Conservation (phyloP, 2,113 vertebrate species). For the Ammodytes dubius region DNA sequence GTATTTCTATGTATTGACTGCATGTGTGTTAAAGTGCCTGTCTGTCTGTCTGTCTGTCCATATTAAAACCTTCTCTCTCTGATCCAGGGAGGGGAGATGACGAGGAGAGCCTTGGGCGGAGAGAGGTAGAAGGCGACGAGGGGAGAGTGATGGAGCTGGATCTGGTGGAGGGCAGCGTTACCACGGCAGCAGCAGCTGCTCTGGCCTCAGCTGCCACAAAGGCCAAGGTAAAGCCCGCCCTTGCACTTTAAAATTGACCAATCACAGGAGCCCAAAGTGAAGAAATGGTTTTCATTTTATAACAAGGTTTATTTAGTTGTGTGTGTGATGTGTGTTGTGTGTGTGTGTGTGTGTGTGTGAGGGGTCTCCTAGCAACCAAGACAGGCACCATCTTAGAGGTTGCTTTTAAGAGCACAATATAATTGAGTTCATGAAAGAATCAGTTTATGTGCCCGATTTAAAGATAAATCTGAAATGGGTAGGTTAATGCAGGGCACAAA, state of each 20-base stretch:
- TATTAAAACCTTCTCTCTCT: neutral
- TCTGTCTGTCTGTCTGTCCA: neutral
- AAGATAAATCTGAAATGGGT: neutral
- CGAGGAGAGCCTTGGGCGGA: conserved; percentile 85
- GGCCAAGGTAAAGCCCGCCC: conserved; percentile 90
- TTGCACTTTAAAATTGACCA: conserved; percentile 1
- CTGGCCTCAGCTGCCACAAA: conserved; percentile 96
- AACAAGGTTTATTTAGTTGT: neutral
- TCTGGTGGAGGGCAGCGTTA: conserved; percentile 92
- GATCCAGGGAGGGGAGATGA: conserved; percentile 86
- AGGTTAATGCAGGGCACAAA: neutral
- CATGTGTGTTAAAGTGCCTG: neutral
- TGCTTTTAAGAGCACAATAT: neutral
- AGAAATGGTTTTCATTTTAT: conserved; percentile 19
- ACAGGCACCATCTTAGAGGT: conserved; percentile 3
- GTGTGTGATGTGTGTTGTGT: neutral
- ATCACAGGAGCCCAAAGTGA: neutral
- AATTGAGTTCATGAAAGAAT: neutral
- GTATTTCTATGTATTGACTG: neutral
- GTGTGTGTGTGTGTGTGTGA: neutral
- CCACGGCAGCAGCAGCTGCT: conserved; percentile 95
- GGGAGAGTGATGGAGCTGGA: conserved; percentile 90
- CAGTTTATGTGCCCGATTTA: neutral
- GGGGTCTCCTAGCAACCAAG: conserved; percentile 34
- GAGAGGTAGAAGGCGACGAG: conserved; percentile 87